phyloP scores from a whole-genome alignment of 2,797 vertebrate species.

The Epinephelus malabaricus region DNA sequence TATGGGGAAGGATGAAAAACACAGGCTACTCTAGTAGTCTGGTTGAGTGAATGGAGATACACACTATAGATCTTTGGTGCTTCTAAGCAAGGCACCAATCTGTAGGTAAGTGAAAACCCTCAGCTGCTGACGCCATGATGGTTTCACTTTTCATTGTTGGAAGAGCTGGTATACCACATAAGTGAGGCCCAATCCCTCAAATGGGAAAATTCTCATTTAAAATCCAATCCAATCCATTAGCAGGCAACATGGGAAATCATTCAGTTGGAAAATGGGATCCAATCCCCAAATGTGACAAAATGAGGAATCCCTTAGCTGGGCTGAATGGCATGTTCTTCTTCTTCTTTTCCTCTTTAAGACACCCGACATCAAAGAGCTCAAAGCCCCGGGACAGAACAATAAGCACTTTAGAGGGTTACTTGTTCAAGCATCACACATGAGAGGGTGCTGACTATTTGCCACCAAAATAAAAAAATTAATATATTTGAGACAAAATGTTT shows the following conservation, averaged over 20 bases:
- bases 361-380: conserved; percentile 40
- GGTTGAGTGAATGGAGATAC: conserved; percentile 9
- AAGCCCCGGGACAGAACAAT: conserved; percentile 27
- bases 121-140: background rate
- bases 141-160: conserved; percentile 26
- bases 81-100: background rate
- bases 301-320: conserved; percentile 40
- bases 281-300: conserved; percentile 61
- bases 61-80: conserved; percentile 20
- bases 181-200: conserved; percentile 28
- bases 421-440: conserved; percentile 28
- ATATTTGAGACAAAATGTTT: background rate
- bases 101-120: background rate
- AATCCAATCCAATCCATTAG: conserved; percentile 59
- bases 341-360: conserved; percentile 6
- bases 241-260: conserved; percentile 56
- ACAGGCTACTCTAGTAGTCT: background rate
- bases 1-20: background rate
- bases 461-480: conserved; percentile 14
- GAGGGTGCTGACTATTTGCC: conserved; percentile 5
- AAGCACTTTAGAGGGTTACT: conserved; percentile 29
- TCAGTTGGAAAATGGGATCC: conserved; percentile 60
- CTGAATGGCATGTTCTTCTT: conserved; percentile 21
- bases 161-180: conserved; percentile 9
- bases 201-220: conserved; percentile 46